Conservation (phyloP, 2,797 vertebrate genomes). For the Platalea minor region DNA sequence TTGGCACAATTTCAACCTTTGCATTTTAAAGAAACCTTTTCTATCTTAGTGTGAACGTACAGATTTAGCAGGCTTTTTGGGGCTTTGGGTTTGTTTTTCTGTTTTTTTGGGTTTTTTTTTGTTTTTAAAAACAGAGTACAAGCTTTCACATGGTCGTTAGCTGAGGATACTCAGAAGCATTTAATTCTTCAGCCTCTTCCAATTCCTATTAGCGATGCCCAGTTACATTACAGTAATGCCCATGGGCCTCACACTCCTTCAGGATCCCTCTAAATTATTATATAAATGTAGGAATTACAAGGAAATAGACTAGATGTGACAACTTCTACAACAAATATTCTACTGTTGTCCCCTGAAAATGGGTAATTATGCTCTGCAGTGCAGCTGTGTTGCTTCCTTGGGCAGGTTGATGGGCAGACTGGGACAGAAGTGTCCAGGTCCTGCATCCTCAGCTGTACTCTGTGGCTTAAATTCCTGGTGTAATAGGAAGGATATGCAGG, state of each 20-base stretch:
- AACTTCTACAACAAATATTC: background rate
- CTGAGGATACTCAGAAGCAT: background rate
- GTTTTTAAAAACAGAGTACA: background rate
- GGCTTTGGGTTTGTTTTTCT: no score
- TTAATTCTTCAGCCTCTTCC: background rate
- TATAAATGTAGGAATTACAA: background rate
- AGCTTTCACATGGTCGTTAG: background rate
- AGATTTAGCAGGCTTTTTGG: background rate
- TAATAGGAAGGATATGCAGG: background rate
- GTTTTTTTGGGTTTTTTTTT: no score
- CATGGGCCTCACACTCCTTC: accelerated
- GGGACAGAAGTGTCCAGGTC: background rate
- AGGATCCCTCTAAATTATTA: background rate
- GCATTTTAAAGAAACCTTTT: background rate
- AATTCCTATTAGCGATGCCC: background rate
- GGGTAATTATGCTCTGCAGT: background rate
- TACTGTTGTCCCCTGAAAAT: background rate
- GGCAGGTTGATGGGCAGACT: background rate
- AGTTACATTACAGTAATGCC: background rate
- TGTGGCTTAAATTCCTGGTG: background rate
- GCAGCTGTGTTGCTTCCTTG: background rate
- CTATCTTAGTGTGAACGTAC: background rate
- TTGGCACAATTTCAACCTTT: background rate
- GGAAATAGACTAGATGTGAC: background rate
- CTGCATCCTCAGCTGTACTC: background rate